These are phyloP conservation scores for Solenodon paradoxus DNA, from an alignment of 2,113 vertebrate genomes.

Conservation along the genomic window DNA sequence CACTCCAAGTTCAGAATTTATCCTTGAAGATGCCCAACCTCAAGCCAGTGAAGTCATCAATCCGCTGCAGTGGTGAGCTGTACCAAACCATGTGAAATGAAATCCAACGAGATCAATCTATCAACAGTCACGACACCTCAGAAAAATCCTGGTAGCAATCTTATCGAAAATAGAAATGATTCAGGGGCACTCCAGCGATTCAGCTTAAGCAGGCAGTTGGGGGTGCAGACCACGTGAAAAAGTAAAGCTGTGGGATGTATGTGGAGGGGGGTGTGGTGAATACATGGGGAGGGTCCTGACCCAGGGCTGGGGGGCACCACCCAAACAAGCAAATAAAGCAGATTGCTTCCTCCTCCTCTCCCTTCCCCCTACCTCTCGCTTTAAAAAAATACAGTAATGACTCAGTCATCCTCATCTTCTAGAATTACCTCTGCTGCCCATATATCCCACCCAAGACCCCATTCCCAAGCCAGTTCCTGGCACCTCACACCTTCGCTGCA, in stretches of 20 bases:
- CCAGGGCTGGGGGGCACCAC: too few relatives aligned
- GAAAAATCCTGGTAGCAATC: not conserved
- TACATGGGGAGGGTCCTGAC: too few relatives aligned
- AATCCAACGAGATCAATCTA: not conserved
- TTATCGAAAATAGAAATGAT: not conserved
- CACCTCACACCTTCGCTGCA: not conserved
- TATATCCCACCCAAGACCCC: not conserved
- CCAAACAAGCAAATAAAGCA: too few relatives aligned
- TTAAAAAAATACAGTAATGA: too few relatives aligned
- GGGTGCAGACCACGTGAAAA: too few relatives aligned
- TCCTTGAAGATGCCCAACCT: not conserved
- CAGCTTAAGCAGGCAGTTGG: too few relatives aligned
- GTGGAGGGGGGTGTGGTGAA: too few relatives aligned
- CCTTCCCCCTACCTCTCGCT: too few relatives aligned
- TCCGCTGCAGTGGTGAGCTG: not conserved
- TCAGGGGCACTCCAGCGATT: too few relatives aligned
- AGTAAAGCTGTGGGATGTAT: too few relatives aligned
- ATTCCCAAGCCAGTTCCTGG: not conserved
- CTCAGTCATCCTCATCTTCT: too few relatives aligned
- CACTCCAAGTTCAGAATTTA: not conserved
- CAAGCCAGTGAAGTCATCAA: not conserved
- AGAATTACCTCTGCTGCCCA: not conserved
- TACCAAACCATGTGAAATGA: not conserved
- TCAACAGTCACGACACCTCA: not conserved
- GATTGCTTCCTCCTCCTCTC: too few relatives aligned